Conservation (phyloP, 2,888 invertebrate species). For the Gortyna flavago region DNA sequence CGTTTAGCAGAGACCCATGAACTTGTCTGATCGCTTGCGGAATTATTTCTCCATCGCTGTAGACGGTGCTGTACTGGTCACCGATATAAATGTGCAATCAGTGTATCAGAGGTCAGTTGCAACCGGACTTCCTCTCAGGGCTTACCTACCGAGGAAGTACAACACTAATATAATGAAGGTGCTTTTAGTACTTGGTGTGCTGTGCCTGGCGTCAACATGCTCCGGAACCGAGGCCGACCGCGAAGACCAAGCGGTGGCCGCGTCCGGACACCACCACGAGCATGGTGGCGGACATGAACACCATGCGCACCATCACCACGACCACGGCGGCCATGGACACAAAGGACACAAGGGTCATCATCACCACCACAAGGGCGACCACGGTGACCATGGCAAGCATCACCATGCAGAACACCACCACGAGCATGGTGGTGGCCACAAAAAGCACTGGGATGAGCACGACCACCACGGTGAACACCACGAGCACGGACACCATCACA, state of each 20-base stretch:
- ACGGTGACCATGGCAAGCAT: constrained; percentile 91
- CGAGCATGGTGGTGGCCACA: constrained; percentile 94
- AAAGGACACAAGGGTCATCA: constrained; percentile 94
- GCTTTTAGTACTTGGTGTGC: constrained; percentile 79
- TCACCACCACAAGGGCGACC: constrained; percentile 94
- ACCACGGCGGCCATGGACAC: constrained; percentile 93
- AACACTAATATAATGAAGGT: constrained; percentile 75
- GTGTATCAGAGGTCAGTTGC: constrained; percentile 64
- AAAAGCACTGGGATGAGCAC: constrained; percentile 91
- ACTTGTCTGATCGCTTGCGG: constrained; percentile 73
- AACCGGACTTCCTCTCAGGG: constrained; percentile 67
- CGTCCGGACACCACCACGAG: constrained; percentile 88
- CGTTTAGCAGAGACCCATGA: background rate
- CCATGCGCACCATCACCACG: constrained; percentile 92
- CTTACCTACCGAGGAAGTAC: constrained; percentile 60
- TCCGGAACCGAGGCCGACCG: constrained; percentile 74
- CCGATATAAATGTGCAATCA: constrained; percentile 85
- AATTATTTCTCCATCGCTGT: constrained; percentile 84
- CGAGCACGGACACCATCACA: constrained; percentile 93
- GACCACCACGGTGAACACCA: constrained; percentile 94
- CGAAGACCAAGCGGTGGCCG: constrained; percentile 86
- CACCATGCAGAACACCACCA: constrained; percentile 89
- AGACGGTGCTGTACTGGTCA: constrained; percentile 74
- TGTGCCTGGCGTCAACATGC: constrained; percentile 82
- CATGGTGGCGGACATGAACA: constrained; percentile 92